Base-by-base conservation (phyloP, 2,797 vertebrate genomes). In the Acrossocheilus fasciatus region DNA sequence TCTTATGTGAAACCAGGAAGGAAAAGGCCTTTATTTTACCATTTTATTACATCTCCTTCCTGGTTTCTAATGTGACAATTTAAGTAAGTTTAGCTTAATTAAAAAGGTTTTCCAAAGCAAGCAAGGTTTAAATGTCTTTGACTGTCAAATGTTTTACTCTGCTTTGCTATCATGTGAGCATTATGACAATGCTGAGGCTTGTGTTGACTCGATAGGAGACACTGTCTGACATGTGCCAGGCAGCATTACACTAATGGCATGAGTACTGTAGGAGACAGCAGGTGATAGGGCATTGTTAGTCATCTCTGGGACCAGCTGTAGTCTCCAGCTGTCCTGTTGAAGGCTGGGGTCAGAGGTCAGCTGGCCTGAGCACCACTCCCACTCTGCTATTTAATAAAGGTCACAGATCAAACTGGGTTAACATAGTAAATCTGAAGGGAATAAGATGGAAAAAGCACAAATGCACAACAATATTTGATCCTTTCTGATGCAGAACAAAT, bases 331-430 rank as follows among this genome's bases (percentile, higher is more conserved):
- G 77, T 68, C 23, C 10, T 77, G 83, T 83, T 45, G 50, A 83
- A 91, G 57, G 47, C 77, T 62, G 41, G 59, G 88, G 89, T 91
- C 88, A 93, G 87, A 91, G 89, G 88, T 75, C 90, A 90, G 36
- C 41, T 57, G 57, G 86, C 86, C 86, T 9, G 26, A 57, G 77
- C 79, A 64, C 39, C 34, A 54, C 5, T 59, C 73, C 81, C 82
- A 87, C 78, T 68, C 88, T 89, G 82, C 57, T 39, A 52, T 83
- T 87, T 79, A 78, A 54, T 84, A 76, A 75, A 69, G 26, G 45
- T 68, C 34, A 54, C 57, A 43, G 78, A 47, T 85, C 73, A 80
- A 83, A 39, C 17, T 74, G 6, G 17, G 52, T 62, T 57, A 47
- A 62, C 17, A 15, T 23, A 59, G 10, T 59, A 34, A 83, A 83